Conservation (phyloP, 2,888 invertebrate genomes). For the Plutella xylostella region DNA sequence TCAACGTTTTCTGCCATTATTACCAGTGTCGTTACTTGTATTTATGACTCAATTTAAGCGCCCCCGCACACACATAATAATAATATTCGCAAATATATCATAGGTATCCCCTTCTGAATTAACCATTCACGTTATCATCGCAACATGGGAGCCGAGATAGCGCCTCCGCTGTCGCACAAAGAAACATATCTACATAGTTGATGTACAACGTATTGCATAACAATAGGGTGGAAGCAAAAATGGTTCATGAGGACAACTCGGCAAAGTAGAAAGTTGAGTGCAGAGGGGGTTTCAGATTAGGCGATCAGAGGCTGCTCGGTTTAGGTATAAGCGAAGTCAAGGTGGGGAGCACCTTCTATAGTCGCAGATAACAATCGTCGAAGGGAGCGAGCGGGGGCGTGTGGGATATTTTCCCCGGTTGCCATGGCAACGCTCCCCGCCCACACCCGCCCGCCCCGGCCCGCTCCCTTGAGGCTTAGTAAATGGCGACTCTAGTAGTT, state of each 20-base stretch:
- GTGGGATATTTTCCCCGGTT: conserved; percentile 45
- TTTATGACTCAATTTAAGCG: too few relatives aligned
- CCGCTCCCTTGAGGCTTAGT: conserved; percentile 47
- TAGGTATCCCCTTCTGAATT: too few relatives aligned
- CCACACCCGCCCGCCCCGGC: conserved; percentile 45
- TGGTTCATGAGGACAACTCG: too few relatives aligned
- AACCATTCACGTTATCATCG: neutral
- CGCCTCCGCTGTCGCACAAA: conserved; percentile 4
- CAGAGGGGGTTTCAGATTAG: conserved; percentile 61
- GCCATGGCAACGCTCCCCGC: conserved; percentile 54
- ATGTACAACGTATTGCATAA: too few relatives aligned
- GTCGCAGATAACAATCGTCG: conserved; percentile 52
- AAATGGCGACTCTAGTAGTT: conserved; percentile 34
- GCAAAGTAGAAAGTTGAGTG: too few relatives aligned
- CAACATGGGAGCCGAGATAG: conserved; percentile 2
- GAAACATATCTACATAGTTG: too few relatives aligned
- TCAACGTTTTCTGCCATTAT: neutral
- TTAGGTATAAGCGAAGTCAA: conserved; percentile 46
- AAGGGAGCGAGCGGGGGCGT: conserved; percentile 54
- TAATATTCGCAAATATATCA: too few relatives aligned
- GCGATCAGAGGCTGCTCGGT: conserved; percentile 32
- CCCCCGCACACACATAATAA: too few relatives aligned
- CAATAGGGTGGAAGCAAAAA: too few relatives aligned
- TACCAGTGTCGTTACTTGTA: neutral
- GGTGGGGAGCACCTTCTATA: conserved; percentile 54